A percentile compares a stretch with the other conserved stretches of the same genome.
These are phyloP conservation scores for Falco biarmicus DNA, from an alignment of 2,797 vertebrate genomes.

Conservation along the genomic window DNA sequence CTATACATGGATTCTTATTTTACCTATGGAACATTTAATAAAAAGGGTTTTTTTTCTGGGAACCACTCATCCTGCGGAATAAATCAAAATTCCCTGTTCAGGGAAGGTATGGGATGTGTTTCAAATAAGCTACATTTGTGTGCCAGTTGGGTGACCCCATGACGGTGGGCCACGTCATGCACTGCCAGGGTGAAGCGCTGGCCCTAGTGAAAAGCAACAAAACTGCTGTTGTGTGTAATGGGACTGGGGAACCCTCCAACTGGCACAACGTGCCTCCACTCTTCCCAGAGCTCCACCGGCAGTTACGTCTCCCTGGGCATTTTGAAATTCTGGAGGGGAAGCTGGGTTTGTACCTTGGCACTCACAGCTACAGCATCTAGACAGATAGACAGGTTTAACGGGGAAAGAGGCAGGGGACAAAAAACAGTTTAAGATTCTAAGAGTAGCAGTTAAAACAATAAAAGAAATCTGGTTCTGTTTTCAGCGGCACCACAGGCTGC, in stretches of 20 bases:
- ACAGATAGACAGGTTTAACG: not conserved
- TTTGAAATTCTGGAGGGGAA: not conserved
- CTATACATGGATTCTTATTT: not conserved
- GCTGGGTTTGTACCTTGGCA: not conserved
- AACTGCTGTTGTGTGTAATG: not conserved
- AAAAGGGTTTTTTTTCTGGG: not conserved
- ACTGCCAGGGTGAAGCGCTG: not conserved
- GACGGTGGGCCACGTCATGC: fast-evolving
- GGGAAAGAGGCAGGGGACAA: not conserved
- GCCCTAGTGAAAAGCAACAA: not conserved
- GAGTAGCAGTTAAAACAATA: not conserved
- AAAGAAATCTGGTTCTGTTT: not conserved
- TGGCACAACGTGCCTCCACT: not conserved
- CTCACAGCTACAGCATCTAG: not conserved
- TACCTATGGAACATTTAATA: not conserved
- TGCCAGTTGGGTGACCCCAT: not conserved
- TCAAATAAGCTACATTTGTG: too few relatives aligned
- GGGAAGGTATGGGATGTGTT: fast-evolving
- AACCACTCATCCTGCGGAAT: not conserved
- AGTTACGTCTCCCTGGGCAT: not conserved
- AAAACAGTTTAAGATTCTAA: not conserved
- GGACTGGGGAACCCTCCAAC: not conserved
- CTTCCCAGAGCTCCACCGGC: not conserved
- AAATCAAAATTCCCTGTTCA: not conserved
- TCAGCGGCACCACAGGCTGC: not conserved